These are phyloP conservation scores for Odontomyia ornata DNA, from an alignment of 2,888 invertebrate species.

Conservation along the genomic window DNA sequence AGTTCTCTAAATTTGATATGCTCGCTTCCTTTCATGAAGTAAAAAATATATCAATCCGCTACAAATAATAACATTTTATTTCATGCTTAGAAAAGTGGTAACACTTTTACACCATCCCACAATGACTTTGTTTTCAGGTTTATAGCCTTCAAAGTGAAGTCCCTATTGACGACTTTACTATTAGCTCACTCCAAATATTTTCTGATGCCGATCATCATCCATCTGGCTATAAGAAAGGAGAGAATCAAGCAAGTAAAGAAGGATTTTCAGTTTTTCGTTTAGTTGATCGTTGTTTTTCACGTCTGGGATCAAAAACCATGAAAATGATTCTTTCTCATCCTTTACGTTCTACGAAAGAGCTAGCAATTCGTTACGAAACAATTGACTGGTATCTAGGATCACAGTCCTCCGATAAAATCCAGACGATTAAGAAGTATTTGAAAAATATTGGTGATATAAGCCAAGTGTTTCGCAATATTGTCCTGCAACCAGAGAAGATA, in stretches of 20 bases:
- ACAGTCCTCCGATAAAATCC: slow-evolving; percentile 33
- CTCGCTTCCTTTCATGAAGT: too few species aligned
- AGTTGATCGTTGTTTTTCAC: slow-evolving; percentile 50
- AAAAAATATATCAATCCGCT: too few species aligned
- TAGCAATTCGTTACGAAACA: slow-evolving; percentile 48
- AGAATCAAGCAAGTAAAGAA: slow-evolving; percentile 66
- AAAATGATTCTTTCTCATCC: slow-evolving; percentile 51
- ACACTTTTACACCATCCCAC: neutral
- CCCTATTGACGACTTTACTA: slow-evolving; percentile 69
- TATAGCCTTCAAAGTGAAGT: slow-evolving; percentile 64
- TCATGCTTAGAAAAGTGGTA: too few species aligned
- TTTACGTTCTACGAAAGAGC: slow-evolving; percentile 43
- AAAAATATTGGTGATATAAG: slow-evolving; percentile 48
- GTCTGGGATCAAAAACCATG: slow-evolving; percentile 48
- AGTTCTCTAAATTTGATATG: too few species aligned
- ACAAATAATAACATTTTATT: too few species aligned
- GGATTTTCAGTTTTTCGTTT: slow-evolving; percentile 61
- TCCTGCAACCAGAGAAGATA: slow-evolving; percentile 44
- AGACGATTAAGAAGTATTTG: slow-evolving; percentile 44
- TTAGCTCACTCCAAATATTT: slow-evolving; percentile 74
- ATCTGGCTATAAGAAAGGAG: slow-evolving; percentile 70
- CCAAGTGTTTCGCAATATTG: slow-evolving; percentile 46
- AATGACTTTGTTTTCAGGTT: neutral
- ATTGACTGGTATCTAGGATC: slow-evolving; percentile 50
- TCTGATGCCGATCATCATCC: slow-evolving; percentile 71